These are phyloP conservation scores for Stenopsyche tienmushanensis DNA, from an alignment of 1,140 invertebrate genomes.

Conservation along the genomic window DNA sequence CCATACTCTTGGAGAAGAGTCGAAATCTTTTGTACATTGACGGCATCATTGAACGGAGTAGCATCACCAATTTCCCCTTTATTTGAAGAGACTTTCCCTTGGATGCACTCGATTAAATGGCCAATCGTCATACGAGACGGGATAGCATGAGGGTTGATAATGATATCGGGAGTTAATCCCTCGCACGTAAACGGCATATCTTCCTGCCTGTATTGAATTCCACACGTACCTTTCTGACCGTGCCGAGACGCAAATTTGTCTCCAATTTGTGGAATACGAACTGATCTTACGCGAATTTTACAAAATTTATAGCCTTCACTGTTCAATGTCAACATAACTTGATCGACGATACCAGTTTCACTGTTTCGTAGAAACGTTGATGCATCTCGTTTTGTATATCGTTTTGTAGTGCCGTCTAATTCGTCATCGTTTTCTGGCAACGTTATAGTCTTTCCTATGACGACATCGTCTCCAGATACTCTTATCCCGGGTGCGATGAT, in stretches of 20 bases:
- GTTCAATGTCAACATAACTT: constrained; percentile 96
- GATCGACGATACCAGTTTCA: constrained; percentile 98
- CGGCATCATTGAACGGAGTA: constrained; percentile 96
- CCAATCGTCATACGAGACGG: constrained; percentile 99
- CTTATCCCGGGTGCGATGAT: constrained; percentile 97
- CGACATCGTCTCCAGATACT: constrained; percentile 98
- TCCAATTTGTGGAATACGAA: constrained; percentile 97
- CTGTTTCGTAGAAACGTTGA: constrained; percentile 96
- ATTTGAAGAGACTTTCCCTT: constrained; percentile 87
- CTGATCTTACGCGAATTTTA: constrained; percentile 96
- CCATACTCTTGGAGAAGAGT: constrained; percentile 95
- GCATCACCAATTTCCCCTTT: constrained; percentile 98
- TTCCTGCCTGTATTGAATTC: constrained; percentile 96
- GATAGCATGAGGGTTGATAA: constrained; percentile 99
- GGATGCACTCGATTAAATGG: constrained; percentile 99
- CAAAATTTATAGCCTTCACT: constrained; percentile 98
- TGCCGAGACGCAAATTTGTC: constrained; percentile 99
- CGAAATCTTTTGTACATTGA: constrained; percentile 99
- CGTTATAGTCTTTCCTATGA: constrained; percentile 98
- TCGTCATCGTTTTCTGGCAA: constrained; percentile 96
- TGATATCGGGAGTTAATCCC: constrained; percentile 97
- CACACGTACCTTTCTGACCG: constrained; percentile 98
- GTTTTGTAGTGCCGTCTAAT: constrained; percentile 84
- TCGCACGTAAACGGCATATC: constrained; percentile 99
- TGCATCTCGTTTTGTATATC: constrained; percentile 93